Percentiles rank a stretch among this genome's conserved stretches.
phyloP scores from a whole-genome alignment of 1,140 invertebrate genomes.

The Drosophila sp. region DNA sequence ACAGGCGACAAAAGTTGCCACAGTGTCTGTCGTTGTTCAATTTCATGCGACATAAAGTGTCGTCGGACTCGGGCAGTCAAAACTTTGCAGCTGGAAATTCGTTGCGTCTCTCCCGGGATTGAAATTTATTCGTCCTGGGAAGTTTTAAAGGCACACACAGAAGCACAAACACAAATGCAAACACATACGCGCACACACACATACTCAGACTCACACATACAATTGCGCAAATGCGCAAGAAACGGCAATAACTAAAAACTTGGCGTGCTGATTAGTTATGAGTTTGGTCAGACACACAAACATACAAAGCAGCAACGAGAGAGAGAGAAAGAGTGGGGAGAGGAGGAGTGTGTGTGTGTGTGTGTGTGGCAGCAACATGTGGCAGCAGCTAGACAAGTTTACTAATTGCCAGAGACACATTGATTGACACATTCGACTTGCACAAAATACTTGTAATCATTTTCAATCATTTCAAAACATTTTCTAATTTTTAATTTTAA shows the following conservation, averaged over 20 bases:
- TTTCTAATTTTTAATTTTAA: neutral
- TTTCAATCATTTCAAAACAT: neutral
- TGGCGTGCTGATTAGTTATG: slow-evolving; percentile 70
- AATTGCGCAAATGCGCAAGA: slow-evolving; percentile 35
- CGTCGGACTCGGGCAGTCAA: slow-evolving; percentile 45
- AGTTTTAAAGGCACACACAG: slow-evolving; percentile 58
- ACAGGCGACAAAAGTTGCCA: slow-evolving; percentile 29
- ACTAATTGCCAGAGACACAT: neutral
- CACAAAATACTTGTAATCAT: slow-evolving; percentile 10
- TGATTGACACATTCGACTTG: neutral
- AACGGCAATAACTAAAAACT: slow-evolving; percentile 32
- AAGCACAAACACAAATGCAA: slow-evolving; percentile 43
- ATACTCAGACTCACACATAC: slow-evolving; percentile 34
- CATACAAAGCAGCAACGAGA: neutral
- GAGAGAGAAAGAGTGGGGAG: too few species aligned
- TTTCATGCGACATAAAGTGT: slow-evolving; percentile 72
- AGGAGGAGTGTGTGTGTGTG: slow-evolving; percentile 6
- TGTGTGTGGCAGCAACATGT: slow-evolving; percentile 33
- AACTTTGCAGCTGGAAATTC: slow-evolving; percentile 60
- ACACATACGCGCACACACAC: slow-evolving; percentile 27
- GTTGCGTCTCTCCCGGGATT: slow-evolving; percentile 69
- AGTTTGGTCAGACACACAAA: neutral
- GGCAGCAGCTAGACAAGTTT: slow-evolving; percentile 7
- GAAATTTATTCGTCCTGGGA: slow-evolving; percentile 72
- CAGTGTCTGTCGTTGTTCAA: slow-evolving; percentile 63